These are phyloP conservation scores for Chironomus riparius DNA, from an alignment of 2,888 invertebrate genomes.

Conservation along the genomic window DNA sequence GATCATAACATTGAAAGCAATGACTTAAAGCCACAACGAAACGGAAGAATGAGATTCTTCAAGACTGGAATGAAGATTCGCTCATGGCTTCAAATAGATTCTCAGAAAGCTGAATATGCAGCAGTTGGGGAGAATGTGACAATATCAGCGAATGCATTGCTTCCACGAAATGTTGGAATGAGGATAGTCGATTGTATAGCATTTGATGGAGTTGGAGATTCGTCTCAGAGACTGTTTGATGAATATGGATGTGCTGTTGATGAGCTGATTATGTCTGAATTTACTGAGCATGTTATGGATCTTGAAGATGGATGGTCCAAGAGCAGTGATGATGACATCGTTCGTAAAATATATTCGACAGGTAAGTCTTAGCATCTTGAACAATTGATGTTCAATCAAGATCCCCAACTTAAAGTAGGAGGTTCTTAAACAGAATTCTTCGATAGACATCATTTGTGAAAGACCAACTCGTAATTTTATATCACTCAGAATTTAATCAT, in stretches of 20 bases:
- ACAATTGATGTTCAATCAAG: too few relatives aligned
- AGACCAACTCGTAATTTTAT: too few relatives aligned
- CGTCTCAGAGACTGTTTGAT: slow-evolving; percentile 63
- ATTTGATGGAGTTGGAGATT: slow-evolving; percentile 67
- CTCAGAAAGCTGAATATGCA: slow-evolving; percentile 45
- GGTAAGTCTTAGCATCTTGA: slow-evolving; percentile 31
- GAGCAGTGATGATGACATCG: slow-evolving; percentile 39
- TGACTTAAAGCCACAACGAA: slow-evolving; percentile 19
- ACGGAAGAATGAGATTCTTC: slow-evolving; percentile 29
- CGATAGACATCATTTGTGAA: too few relatives aligned
- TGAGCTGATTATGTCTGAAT: slow-evolving; percentile 47
- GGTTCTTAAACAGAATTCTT: too few relatives aligned
- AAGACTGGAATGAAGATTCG: slow-evolving; percentile 42
- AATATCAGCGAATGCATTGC: slow-evolving; percentile 44
- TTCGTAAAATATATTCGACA: slow-evolving; percentile 43
- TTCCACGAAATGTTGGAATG: slow-evolving; percentile 60
- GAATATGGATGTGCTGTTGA: slow-evolving; percentile 67
- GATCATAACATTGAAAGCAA: slow-evolving; percentile 33
- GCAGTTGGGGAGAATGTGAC: slow-evolving; percentile 64
- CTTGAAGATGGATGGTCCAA: slow-evolving; percentile 43
- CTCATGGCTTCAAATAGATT: slow-evolving; percentile 63
- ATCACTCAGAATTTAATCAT: too few relatives aligned
- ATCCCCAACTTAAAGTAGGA: too few relatives aligned
- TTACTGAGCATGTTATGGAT: neutral
- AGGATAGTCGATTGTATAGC: slow-evolving; percentile 68